Evolutionary conservation across 1,140 invertebrate species (phyloP).

Genomic region (Leptopilina boulardi): DNA sequence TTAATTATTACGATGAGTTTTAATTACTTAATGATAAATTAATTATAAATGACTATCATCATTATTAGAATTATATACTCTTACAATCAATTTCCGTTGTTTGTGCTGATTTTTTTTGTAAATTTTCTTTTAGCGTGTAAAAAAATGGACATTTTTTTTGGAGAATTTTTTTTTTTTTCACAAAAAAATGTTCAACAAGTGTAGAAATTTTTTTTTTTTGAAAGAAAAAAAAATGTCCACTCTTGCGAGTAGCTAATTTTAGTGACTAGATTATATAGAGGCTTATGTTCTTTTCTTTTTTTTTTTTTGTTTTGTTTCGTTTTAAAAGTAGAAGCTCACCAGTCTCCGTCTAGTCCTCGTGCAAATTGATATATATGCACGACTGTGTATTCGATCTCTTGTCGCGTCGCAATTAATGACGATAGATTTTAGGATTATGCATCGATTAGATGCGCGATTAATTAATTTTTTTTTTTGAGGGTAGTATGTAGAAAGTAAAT

Average conservation of each 20-base stretch:
- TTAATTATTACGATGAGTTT: neutral
- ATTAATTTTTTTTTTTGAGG: neutral
- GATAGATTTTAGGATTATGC: conserved; percentile 8
- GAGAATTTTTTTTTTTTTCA: neutral
- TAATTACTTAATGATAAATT: neutral
- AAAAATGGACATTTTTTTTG: neutral
- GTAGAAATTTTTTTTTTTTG: neutral
- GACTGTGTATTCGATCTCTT: conserved; percentile 32
- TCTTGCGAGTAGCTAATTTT: conserved; percentile 6
- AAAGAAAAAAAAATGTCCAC: neutral
- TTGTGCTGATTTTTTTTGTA: conserved; percentile 21
- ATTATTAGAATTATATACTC: too few relatives aligned
- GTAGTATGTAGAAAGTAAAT: conserved; percentile 30
- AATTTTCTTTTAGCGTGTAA: conserved; percentile 12
- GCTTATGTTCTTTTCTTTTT: neutral
- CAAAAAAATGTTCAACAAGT: neutral
- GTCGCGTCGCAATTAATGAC: conserved; percentile 30
- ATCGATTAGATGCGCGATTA: conserved; percentile 4
- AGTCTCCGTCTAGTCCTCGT: conserved; percentile 33
- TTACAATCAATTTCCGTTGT: conserved; percentile 14
- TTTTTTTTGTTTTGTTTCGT: too few relatives aligned
- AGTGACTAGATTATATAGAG: conserved; percentile 17
- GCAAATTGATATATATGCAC: conserved; percentile 13
- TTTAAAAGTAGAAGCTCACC: neutral
- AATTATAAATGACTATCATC: too few relatives aligned